phyloP scores from a whole-genome alignment of 2,113 vertebrate genomes.

The Catharus fuscescens region DNA sequence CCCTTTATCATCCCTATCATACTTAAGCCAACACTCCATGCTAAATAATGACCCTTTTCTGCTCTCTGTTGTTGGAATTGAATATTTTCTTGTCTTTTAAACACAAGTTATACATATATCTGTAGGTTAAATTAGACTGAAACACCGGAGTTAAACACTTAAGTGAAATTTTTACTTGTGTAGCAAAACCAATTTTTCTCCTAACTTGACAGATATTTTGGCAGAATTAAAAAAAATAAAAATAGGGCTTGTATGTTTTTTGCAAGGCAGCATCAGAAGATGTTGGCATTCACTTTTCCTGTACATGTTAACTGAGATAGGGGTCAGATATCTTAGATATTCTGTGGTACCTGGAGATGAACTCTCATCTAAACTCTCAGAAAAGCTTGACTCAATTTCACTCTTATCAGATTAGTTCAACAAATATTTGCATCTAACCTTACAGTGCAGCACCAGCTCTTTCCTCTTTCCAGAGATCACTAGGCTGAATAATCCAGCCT shows the following conservation, averaged over 20 bases:
- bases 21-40: neutral
- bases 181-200: neutral
- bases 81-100: neutral
- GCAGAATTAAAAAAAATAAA: neutral
- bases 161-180: neutral
- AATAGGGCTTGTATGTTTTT: rapidly evolving
- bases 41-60: neutral
- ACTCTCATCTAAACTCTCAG: neutral
- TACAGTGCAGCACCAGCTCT: rapidly evolving
- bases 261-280: neutral
- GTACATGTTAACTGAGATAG: neutral
- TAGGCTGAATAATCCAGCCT: neutral
- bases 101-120: neutral
- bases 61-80: neutral
- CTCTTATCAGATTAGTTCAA: neutral
- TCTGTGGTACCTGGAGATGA: neutral
- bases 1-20: neutral
- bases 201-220: neutral
- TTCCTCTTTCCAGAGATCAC: neutral
- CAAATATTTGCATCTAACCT: neutral
- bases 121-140: neutral
- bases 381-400: neutral
- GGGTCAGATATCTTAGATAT: neutral
- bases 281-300: neutral
- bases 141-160: neutral